Evolutionary conservation across 2,797 vertebrate genomes (phyloP).

Genomic region (Valencia hispanica): DNA sequence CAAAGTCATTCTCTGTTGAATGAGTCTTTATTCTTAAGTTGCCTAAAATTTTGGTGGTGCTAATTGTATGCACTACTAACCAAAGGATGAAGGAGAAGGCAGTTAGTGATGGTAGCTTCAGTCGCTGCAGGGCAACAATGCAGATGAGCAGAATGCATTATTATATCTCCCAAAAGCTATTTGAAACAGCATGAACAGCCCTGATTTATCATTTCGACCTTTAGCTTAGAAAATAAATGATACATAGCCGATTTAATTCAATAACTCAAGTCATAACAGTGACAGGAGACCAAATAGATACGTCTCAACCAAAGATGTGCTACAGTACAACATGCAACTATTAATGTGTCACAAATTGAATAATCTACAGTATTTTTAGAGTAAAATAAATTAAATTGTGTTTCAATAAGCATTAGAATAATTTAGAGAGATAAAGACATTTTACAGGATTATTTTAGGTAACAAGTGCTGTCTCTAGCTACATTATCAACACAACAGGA

Average conservation of each 20-base stretch:
- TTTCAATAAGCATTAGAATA: constrained; percentile 19
- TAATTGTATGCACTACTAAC: no score
- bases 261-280: no score
- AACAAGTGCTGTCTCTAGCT: constrained; percentile 10
- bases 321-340: neutral
- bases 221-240: no score
- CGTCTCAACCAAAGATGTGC: neutral
- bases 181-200: no score
- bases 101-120: neutral
- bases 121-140: constrained; percentile 1
- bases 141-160: neutral
- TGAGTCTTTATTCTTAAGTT: no score
- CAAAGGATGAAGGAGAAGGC: no score
- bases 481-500: constrained; percentile 15
- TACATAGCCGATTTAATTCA: no score
- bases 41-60: no score
- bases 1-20: no score
- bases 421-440: constrained; percentile 13
- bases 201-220: no score
- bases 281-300: neutral
- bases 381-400: constrained; percentile 1
- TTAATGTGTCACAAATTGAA: neutral
- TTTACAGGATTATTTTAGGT: neutral
- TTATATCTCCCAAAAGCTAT: no score
- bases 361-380: neutral